Evolutionary conservation across 2,888 invertebrate species (phyloP).

Genomic region (Synanthedon tipuliformis): DNA sequence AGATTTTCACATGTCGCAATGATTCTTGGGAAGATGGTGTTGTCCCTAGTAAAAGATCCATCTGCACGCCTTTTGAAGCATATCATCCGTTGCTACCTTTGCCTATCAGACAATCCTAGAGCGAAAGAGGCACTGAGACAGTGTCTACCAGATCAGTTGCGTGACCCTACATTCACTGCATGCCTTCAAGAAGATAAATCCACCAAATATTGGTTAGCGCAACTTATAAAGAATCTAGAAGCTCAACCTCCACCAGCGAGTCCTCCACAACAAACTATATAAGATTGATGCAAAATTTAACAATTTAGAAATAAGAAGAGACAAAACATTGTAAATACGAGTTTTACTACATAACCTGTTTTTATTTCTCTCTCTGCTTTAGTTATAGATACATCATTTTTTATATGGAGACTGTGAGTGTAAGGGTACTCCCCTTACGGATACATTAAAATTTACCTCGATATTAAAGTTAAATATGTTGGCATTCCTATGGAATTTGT

Average conservation of each 20-base stretch:
- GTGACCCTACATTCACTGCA: slow-evolving; percentile 94
- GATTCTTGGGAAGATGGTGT: slow-evolving; percentile 99
- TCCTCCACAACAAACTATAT: slow-evolving; percentile 63
- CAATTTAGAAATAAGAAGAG: no score
- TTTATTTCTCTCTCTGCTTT: no score
- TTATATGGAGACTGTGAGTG: no score
- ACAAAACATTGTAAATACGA: no score
- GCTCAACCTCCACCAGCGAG: slow-evolving; percentile 64
- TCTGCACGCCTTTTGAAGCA: slow-evolving; percentile 96
- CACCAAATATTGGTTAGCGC: slow-evolving; percentile 95
- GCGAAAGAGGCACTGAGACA: slow-evolving; percentile 96
- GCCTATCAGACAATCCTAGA: slow-evolving; percentile 97
- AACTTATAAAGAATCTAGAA: slow-evolving; percentile 93
- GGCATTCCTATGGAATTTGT: no score
- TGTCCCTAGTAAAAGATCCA: slow-evolving; percentile 96
- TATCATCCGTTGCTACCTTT: slow-evolving; percentile 96
- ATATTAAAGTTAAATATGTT: no score
- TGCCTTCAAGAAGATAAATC: slow-evolving; percentile 97
- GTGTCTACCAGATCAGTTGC: slow-evolving; percentile 96
- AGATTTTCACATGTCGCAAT: slow-evolving; percentile 99
- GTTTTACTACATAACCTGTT: no score
- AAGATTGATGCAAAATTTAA: slow-evolving; percentile 16
- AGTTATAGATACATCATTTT: no score
- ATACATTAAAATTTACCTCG: no score
- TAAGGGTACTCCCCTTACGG: no score